These are phyloP conservation scores for Dryas iulia DNA, from an alignment of 1,140 invertebrate species.

Conservation along the genomic window DNA sequence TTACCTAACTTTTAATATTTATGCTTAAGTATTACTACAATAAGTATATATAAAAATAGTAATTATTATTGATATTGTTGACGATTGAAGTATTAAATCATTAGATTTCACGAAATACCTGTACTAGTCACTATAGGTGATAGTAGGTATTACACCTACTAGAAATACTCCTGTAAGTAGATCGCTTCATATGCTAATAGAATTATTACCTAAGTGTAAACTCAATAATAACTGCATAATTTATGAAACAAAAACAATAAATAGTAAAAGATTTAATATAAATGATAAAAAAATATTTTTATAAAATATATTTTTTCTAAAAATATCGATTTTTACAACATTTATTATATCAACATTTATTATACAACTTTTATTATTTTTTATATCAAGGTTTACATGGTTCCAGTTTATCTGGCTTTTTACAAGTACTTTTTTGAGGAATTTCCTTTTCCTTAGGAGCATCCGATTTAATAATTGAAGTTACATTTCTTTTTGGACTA, in stretches of 20 bases:
- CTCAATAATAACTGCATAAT: too few relatives aligned
- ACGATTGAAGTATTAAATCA: not conserved
- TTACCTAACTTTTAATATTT: too few relatives aligned
- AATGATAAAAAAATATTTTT: not conserved
- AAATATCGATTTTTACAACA: not conserved
- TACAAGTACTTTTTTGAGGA: not conserved
- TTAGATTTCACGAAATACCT: not conserved
- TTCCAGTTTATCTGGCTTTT: not conserved
- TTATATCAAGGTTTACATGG: not conserved
- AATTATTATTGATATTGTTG: not conserved
- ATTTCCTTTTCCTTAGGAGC: not conserved
- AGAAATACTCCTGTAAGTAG: too few relatives aligned
- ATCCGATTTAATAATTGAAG: not conserved
- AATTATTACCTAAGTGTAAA: too few relatives aligned
- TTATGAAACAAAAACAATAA: too few relatives aligned
- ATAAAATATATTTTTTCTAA: not conserved
- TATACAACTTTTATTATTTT: too few relatives aligned
- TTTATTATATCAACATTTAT: not conserved
- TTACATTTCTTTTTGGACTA: constrained; percentile 16
- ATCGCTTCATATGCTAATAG: too few relatives aligned
- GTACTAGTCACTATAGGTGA: too few relatives aligned
- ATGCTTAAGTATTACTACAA: too few relatives aligned
- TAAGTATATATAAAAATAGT: not conserved
- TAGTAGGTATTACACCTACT: too few relatives aligned
- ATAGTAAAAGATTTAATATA: not conserved